Base-by-base conservation (phyloP, 2,888 invertebrate species). In the Acrocera orbiculus region DNA sequence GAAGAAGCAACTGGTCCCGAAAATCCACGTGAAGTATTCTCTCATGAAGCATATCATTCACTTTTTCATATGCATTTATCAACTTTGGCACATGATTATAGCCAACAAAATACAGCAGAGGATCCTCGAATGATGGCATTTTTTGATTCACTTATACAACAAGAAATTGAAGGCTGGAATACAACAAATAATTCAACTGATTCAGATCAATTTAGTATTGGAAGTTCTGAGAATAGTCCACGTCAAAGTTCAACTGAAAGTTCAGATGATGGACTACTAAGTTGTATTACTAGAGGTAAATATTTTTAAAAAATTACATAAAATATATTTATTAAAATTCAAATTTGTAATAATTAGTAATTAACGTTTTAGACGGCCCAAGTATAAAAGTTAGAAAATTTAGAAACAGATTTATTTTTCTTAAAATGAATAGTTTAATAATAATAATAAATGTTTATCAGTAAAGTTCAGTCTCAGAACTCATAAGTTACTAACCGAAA, bases 41-140 rank as follows among this genome's bases (percentile, higher is more conserved):
- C 77, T 32, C 75, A 78, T 43, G 76, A 85, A 47, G 87, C 87
- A 48, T 85, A 89, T 49, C 71, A 87, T 34, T 73, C 77, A 33
- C 65, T 89, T 16, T 77, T 86, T 7, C 72, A 85, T 41, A 73
- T 74, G 44, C 77, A 74, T 47, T 85, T 81, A 43, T 76, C 74
- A 54, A 73, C 77, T 46, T 77, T 83, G 60, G 76, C 83, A 0
- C 86, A 89, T 58, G 89, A 90, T 60, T 87, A 86, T 53, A 79
- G 79, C 47, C 77, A 82, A 44, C 80, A 85, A 48, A 87, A 85
- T 7, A 85, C 78, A 0, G 70, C 74, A 33, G 92, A 93, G 58
- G 92, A 93, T 59, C 79, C 85, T 0, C 70, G 86, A 33, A 93
- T 93, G 92, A 81, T 93, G 79, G 92, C 92, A 19, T 92, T 92